Base-by-base conservation (phyloP, 2,113 vertebrate genomes). In the Dipodomys ordii region DNA sequence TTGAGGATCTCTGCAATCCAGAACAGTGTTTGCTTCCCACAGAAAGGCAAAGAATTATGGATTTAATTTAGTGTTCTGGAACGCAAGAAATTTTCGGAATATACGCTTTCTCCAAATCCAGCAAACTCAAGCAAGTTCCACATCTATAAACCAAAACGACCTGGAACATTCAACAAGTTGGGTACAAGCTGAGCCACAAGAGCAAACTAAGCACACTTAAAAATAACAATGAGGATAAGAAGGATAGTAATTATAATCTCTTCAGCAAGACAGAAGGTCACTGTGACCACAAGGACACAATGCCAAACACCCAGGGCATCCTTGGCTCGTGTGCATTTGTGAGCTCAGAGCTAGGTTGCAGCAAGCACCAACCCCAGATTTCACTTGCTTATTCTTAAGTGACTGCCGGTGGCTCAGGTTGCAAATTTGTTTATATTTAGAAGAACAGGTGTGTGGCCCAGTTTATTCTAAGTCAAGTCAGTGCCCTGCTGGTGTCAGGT, bases 371-470 rank as follows among this genome's bases (percentile, higher is more conserved):
- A 57, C 2, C 27, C 85, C 46, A 83, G 91, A 49, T 95, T 95
- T 91, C 83, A 12, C 77, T 94, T 77, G 92, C 93, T 96, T 88
- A 93, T 81, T 77, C 93, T 96, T 49, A 82, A 96, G 90, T 76
- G 92, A 95, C 11, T 13, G 94, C 96, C 94, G 79, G 35, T 0
- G 0, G 96, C 86, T 98, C 97, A 78, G 82, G 94, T 98, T 98
- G 93, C 97, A 97, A 93, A 94, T 95, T 89, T 93, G 90, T 73
- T 97, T 98, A 98, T 97, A 98, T 98, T 98, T 98, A 98, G 98
- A 97, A 79, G 85, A 98, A 98, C 98, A 98, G 98, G 98, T 98
- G 98, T 96, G 49, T 85, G 97, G 90, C 90, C 86, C 76, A 18
- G 53, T 57, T 57, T 57, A 23, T 90, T 94, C 94, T 97, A 96